A percentile compares a stretch with the other conserved stretches of the same genome.
Conservation (phyloP, 2,888 invertebrate genomes). For the Zygogramma bicolorata region DNA sequence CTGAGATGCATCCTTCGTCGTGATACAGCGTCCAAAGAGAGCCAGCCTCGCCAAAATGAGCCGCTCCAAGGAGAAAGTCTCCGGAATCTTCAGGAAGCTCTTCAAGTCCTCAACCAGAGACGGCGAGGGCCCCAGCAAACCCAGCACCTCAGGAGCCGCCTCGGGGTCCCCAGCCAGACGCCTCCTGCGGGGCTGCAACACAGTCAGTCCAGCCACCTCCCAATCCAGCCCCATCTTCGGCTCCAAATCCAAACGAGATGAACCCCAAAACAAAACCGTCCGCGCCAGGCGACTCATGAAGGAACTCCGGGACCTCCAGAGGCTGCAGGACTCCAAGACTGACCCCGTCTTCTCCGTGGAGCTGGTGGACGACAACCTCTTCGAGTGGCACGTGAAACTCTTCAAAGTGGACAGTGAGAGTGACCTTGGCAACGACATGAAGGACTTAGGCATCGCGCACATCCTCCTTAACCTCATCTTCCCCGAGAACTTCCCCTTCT, state of each 20-base stretch:
- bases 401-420: constrained; percentile 87
- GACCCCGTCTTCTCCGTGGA: constrained; percentile 86
- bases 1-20: neutral
- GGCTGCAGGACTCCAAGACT: constrained; percentile 76
- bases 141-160: constrained; percentile 64
- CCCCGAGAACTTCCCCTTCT: constrained; percentile 91
- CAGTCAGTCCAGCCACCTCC: constrained; percentile 63
- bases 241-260: constrained; percentile 51
- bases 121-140: constrained; percentile 69
- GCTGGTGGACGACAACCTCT: constrained; percentile 86
- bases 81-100: constrained; percentile 82
- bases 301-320: constrained; percentile 84
- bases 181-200: constrained; percentile 57
- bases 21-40: constrained; percentile 10
- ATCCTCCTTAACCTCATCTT: constrained; percentile 85
- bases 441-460: constrained; percentile 78
- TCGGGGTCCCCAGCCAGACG: constrained; percentile 64
- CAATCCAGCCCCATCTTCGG: constrained; percentile 62
- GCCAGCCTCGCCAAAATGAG: constrained; percentile 70
- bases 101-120: constrained; percentile 80
- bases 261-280: constrained; percentile 72
- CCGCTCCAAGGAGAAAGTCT: constrained; percentile 84
- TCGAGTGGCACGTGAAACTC: constrained; percentile 88
- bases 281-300: constrained; percentile 87
- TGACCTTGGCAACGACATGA: constrained; percentile 84